phyloP scores from a whole-genome alignment of 2,888 invertebrate species.

The Leptinotarsa juncta region DNA sequence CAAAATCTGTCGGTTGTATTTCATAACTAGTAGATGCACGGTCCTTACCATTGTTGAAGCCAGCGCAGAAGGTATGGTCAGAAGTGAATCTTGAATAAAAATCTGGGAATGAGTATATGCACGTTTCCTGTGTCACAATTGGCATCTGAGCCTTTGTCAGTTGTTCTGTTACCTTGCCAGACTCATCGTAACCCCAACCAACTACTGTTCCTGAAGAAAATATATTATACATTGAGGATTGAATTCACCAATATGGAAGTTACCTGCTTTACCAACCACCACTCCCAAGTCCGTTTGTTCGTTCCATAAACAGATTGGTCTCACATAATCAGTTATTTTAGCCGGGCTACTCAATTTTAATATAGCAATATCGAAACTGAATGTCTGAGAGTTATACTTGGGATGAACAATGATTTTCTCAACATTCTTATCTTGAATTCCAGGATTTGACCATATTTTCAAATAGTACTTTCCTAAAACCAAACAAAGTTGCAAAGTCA shows the following conservation, averaged over 20 bases:
- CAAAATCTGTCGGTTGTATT: slow-evolving; percentile 7
- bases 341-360: slow-evolving; percentile 55
- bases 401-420: slow-evolving; percentile 58
- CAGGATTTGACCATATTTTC: slow-evolving; percentile 60
- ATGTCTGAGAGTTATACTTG: slow-evolving; percentile 57
- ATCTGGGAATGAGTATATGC: slow-evolving; percentile 72
- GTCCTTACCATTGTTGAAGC: slow-evolving; percentile 62
- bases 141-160: slow-evolving; percentile 72
- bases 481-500: not conserved
- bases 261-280: slow-evolving; percentile 55
- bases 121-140: slow-evolving; percentile 71
- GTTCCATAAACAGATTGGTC: slow-evolving; percentile 62
- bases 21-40: slow-evolving; percentile 9
- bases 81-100: slow-evolving; percentile 73
- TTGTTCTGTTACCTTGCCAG: slow-evolving; percentile 70
- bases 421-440: slow-evolving; percentile 61
- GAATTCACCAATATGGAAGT: slow-evolving; percentile 9
- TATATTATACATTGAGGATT: not conserved
- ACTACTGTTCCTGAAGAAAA: slow-evolving; percentile 58
- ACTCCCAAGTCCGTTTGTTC: slow-evolving; percentile 47
- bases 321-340: slow-evolving; percentile 60
- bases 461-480: slow-evolving; percentile 62
- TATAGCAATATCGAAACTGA: slow-evolving; percentile 61
- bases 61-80: slow-evolving; percentile 68
- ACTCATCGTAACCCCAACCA: slow-evolving; percentile 71